Base-by-base conservation (phyloP, 1,140 invertebrate genomes). In the Drosophila bocqueti region DNA sequence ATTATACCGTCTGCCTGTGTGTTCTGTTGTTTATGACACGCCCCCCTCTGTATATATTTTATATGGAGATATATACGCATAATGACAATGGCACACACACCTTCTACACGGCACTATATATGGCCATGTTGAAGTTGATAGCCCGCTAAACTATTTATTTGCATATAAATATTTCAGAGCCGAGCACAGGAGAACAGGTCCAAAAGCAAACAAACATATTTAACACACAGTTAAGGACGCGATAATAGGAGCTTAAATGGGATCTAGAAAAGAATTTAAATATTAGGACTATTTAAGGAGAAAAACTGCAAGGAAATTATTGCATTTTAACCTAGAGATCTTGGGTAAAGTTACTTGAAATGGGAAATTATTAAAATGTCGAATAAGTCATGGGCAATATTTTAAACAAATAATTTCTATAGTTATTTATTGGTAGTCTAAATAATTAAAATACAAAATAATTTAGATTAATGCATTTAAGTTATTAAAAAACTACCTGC, bases 151-250 rank as follows among this genome's bases (percentile, higher is more conserved):
- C 85, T 87, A 87, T 87, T 87, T 87, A 87, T 87, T 87, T 87
- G 84, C 84, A 87, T 89, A 87, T 89, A 87, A 87, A 87, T 87
- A 90, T 87, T 87, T 89, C 73, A 87, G 76, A 69, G 65, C 54
- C 38, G 29, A 50, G 61, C 47, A 46, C 55, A 63, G 57, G 57
- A 59, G 61, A 79, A 42, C 64, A 62, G 69, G 67, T 64, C 49
- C 40, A 43, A 52, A 38, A 40, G 54, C 59, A 65, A 42, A 42
- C 59, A 43, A 10, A n/a, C 26, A 38, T 52, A 29, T 43, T 54
- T 21, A 36, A 26, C 9, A 24, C 13, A 63, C 40, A 62, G 15
- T 13, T 18, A n/a, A 0, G 40, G 21, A 7, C 21, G 36, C 4
- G 16, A 18, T 45, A 66, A 36, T 66, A 66, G 21, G 18, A 45